A percentile compares a stretch with the other conserved stretches of the same genome.
Evolutionary conservation across 2,797 vertebrate species (phyloP).

Genomic region (Lerista edwardsae): DNA sequence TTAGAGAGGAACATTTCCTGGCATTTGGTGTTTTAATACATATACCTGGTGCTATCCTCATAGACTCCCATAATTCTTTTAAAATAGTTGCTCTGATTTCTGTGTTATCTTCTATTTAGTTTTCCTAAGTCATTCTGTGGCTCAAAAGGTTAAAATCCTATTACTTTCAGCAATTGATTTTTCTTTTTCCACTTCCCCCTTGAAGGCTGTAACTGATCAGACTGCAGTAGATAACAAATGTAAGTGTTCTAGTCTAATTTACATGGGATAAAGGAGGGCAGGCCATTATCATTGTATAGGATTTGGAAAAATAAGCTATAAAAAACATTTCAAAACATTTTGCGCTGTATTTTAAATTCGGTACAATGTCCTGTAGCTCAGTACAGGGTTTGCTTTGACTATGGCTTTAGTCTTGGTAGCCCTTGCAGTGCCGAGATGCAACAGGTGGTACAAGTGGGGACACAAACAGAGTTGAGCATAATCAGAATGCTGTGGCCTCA

Average conservation of each 20-base stretch:
- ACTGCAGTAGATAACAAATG: not conserved
- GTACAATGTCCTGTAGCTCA: not conserved
- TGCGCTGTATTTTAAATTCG: not conserved
- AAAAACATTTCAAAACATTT: not conserved
- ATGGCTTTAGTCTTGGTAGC: not conserved
- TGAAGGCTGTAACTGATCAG: not conserved
- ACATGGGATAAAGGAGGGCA: not conserved
- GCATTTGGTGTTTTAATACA: not conserved
- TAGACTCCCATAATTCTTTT: slow-evolving; percentile 7
- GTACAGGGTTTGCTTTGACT: not conserved
- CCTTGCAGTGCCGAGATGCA: not conserved
- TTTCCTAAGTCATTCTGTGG: not conserved
- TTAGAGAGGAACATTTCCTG: not conserved
- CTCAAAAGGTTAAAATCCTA: not conserved
- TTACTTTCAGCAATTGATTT: slow-evolving; percentile 4
- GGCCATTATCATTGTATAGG: not conserved
- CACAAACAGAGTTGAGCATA: not conserved
- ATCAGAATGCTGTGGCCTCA: too few relatives aligned
- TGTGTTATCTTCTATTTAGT: slow-evolving; percentile 6
- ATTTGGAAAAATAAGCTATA: not conserved
- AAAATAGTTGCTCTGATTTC: not conserved
- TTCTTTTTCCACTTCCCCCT: not conserved
- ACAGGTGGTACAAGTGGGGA: not conserved
- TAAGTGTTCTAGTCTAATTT: not conserved
- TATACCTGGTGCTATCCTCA: not conserved